Percentiles rank a stretch among this genome's conserved stretches.
phyloP scores from a whole-genome alignment of 2,113 vertebrate species.

The Blennius ocellaris region DNA sequence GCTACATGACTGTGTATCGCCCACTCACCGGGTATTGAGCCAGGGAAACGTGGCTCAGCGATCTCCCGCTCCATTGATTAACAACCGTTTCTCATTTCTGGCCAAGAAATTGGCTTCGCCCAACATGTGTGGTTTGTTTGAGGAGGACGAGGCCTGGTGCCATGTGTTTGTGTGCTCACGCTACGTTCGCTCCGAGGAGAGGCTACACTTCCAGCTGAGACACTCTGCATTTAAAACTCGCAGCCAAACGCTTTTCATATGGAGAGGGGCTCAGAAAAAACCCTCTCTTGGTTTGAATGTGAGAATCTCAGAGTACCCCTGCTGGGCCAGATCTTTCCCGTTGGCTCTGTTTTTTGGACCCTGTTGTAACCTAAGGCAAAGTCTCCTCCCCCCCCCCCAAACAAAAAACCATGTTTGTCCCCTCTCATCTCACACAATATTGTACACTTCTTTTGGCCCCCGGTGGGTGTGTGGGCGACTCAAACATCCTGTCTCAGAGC shows the following conservation, averaged over 20 bases:
- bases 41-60: constrained; percentile 54
- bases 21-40: constrained; percentile 40
- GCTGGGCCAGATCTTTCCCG: constrained; percentile 54
- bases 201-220: constrained; percentile 67
- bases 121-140: constrained; percentile 65
- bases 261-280: constrained; percentile 49
- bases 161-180: constrained; percentile 62
- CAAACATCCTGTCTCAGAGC: constrained; percentile 70
- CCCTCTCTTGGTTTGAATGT: constrained; percentile 35
- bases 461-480: constrained; percentile 57
- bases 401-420: constrained; percentile 30
- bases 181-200: constrained; percentile 51
- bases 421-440: constrained; percentile 47
- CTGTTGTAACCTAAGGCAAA: constrained; percentile 62
- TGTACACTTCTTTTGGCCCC: constrained; percentile 51
- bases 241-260: constrained; percentile 63
- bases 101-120: constrained; percentile 47
- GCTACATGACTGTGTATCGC: constrained; percentile 52
- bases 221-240: constrained; percentile 67
- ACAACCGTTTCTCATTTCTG: constrained; percentile 54
- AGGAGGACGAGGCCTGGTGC: constrained; percentile 40
- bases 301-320: constrained; percentile 56
- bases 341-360: constrained; percentile 65
- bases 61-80: constrained; percentile 69
- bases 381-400: background rate